Conservation (phyloP, 2,888 invertebrate genomes). For the Drosophila nigricruria region DNA sequence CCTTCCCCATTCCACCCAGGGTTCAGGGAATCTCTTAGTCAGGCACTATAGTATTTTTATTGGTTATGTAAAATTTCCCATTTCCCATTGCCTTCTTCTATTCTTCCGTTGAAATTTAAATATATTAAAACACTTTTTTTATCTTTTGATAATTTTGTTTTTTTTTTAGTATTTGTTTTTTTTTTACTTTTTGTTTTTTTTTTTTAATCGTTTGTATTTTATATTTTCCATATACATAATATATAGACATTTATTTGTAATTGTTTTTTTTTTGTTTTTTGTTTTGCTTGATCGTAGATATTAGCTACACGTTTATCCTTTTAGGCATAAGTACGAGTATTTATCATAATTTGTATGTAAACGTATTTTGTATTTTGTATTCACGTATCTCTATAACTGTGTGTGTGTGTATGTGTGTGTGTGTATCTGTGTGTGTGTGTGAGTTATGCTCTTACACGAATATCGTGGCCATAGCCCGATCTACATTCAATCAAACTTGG, state of each 20-base stretch:
- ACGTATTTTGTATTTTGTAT: slow-evolving; percentile 28
- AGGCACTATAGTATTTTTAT: no score
- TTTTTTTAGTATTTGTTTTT: slow-evolving; percentile 49
- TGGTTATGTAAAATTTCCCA: no score
- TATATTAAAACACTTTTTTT: not conserved
- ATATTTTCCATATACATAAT: slow-evolving; percentile 67
- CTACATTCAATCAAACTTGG: slow-evolving; percentile 64
- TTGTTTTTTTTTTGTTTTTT: slow-evolving; percentile 31
- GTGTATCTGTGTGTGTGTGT: slow-evolving; percentile 27
- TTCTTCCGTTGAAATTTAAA: not conserved
- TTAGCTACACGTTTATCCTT: slow-evolving; percentile 76
- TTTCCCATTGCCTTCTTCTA: not conserved
- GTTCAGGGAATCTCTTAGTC: not conserved
- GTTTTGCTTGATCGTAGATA: slow-evolving; percentile 51
- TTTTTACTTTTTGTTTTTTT: slow-evolving; percentile 23
- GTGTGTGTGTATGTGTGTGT: slow-evolving; percentile 28
- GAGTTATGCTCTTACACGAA: slow-evolving; percentile 55
- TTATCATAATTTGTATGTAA: slow-evolving; percentile 56
- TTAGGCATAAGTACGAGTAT: slow-evolving; percentile 76
- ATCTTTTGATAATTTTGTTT: slow-evolving; percentile 59
- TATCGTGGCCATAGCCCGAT: slow-evolving; percentile 41
- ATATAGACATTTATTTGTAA: slow-evolving; percentile 75
- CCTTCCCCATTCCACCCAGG: no score
- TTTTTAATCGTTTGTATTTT: slow-evolving; percentile 43
- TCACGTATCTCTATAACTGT: slow-evolving; percentile 26